Base-by-base conservation (phyloP, 2,797 vertebrate genomes). In the Sebastiscus tertius region DNA sequence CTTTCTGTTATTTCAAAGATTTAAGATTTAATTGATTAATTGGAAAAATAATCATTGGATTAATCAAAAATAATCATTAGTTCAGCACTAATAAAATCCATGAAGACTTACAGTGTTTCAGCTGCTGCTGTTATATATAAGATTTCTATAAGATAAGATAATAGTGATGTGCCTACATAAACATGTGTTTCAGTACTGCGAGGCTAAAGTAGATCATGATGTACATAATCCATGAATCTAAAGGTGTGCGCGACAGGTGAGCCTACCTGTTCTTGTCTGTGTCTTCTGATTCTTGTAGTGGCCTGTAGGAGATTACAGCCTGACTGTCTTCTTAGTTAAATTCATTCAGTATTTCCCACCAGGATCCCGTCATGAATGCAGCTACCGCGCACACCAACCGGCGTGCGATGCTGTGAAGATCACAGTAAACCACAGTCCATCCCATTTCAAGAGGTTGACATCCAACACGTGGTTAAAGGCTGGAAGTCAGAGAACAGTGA, bases 381-480 rank as follows among this genome's bases (percentile, higher is more conserved):
- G 49, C 42, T 46, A n/a, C 59, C 55, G 0, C 3, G 49, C 80
- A 66, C 83, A 86, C 74, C 70, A 11, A 68, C 49, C 4, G 61
- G 79, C 46, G 68, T 62, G 87, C 84, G 88, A 86, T 77, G 64
- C 81, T 81, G 55, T 77, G 81, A 83, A 82, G 85, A 86, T 86
- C 2, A 77, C 72, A 39, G 77, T 61, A 36, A 55, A 26, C 11
- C 69, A 29, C 71, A 64, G 46, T 63, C 66, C 68, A 31, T 80
- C 82, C 86, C 58, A 75, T 87, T 87, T 90, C 42, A 87, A 84
- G 63, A 81, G 73, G 65, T 34, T 83, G 81, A 54, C 58, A 39
- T 31, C 46, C 92, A 88, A 87, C 92, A 88, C 88, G 85, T 90
- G 88, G 78, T 75, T 14, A 49, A 33, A 52, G 34, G 65, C 64